These are phyloP conservation scores for Naso thynnoides DNA, from an alignment of 2,797 vertebrate species.

Conservation along the genomic window DNA sequence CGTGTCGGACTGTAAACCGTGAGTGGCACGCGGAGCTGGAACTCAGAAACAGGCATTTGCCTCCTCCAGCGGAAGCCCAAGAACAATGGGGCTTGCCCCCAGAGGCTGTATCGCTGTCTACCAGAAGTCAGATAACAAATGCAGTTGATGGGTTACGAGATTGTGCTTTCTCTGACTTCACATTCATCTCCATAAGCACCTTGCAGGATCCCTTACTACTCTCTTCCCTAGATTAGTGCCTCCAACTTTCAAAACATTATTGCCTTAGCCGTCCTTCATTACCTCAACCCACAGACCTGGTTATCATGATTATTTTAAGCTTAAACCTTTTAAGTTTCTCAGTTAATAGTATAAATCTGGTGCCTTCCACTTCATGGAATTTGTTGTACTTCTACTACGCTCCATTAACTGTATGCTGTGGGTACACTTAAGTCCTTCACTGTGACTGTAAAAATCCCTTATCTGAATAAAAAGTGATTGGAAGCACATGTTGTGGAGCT, in stretches of 20 bases:
- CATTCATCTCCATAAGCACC: conserved; percentile 11
- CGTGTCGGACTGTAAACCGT: too few relatives aligned
- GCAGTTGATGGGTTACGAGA: too few relatives aligned
- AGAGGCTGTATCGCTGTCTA: too few relatives aligned
- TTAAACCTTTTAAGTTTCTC: conserved; percentile 28
- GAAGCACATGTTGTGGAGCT: conserved; percentile 42
- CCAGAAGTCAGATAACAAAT: too few relatives aligned
- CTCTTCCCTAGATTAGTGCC: not conserved
- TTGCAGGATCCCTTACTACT: not conserved
- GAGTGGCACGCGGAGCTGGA: too few relatives aligned
- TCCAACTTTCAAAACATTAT: conserved; percentile 5
- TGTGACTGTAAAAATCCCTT: conserved; percentile 45
- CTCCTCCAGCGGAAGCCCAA: too few relatives aligned
- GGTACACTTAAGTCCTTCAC: conserved; percentile 37
- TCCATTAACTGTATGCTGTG: conserved; percentile 32
- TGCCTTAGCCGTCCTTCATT: conserved; percentile 17
- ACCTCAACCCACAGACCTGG: conserved; percentile 5
- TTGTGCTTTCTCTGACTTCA: conserved; percentile 7
- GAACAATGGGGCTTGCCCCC: too few relatives aligned
- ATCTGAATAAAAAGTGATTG: conserved; percentile 61
- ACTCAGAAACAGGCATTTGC: too few relatives aligned
- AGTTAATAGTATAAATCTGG: conserved; percentile 21
- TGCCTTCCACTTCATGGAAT: conserved; percentile 22
- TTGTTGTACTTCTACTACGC: not conserved
- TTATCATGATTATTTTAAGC: not conserved